Base-by-base conservation (phyloP, 2,888 invertebrate species). In the Tetragonisca angustula region DNA sequence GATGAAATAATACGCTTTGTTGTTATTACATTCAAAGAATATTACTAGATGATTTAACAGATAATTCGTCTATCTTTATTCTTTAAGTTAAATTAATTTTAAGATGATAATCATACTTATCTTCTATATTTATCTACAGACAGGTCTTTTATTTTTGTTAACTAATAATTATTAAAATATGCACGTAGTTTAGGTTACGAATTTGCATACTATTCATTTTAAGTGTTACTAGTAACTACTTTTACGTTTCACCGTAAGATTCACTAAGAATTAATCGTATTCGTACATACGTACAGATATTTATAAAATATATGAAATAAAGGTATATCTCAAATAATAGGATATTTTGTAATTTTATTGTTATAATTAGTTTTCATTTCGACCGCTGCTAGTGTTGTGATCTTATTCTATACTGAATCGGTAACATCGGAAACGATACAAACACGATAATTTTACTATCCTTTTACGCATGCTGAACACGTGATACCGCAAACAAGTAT, bases 361-460 rank as follows among this genome's bases (percentile, higher is more conserved):
- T 21, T 13, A 27, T 19, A n/a, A 15, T 49, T 61, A 27, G 49
- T 61, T 61, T 49, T 43, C 19, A 61, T 61, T 61, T 49, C 5
- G 4, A 49, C 49, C 49, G 27, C 61, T 27, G 15, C 0, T 72
- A 49, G 43, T 27, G 59, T 49, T 17, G 49, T 49, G 21, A 61
- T 61, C 72, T 21, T 61, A 49, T 61, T 72, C 43, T 61, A 61
- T 21, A 4, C 61, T 72, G 13, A 72, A 49, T 72, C 61, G 72
- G 24, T 72, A 61, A 72, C 2, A 27, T 72, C n/a, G 72, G 19
- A n/a, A 61, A 36, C 21, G 15, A 72, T 15, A 61, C 17, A 17
- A 71, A 71, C 19, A 4, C 24, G 59, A 19, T 71, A 0, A 24
- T 24, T 59, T 70, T 43, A 43, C 43, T 43, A 43, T 43, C 9